A percentile compares a stretch with the other conserved stretches of the same genome.
phyloP scores from a whole-genome alignment of 2,113 vertebrate species.

The Cryptomyrus ogoouensis region DNA sequence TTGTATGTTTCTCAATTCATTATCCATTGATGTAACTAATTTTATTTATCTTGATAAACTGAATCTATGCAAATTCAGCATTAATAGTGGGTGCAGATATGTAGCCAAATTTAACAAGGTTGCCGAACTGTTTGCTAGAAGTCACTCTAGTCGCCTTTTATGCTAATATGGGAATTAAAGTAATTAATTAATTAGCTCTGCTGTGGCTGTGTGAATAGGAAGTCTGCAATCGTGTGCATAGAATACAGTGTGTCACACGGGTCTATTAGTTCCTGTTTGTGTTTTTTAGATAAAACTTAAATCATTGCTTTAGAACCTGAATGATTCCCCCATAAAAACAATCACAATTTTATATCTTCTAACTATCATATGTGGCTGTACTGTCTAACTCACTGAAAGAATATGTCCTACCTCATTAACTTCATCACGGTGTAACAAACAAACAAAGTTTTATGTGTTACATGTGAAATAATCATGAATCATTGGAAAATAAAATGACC shows the following conservation, averaged over 20 bases:
- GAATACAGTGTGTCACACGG: neutral
- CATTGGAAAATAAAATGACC: neutral
- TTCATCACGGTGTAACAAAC: neutral
- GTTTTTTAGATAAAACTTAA: neutral
- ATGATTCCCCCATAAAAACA: neutral
- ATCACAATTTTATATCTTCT: neutral
- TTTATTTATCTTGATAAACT: neutral
- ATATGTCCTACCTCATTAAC: neutral
- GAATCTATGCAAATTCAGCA: neutral
- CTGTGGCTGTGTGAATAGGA: neutral
- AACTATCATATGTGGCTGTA: neutral
- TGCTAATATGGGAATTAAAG: constrained; percentile 22
- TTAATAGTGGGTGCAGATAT: neutral
- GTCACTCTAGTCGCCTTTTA: constrained; percentile 11
- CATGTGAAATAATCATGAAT: neutral
- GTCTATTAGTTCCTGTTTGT: neutral
- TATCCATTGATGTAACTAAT: neutral
- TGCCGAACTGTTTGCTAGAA: neutral
- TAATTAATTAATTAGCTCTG: constrained; percentile 7
- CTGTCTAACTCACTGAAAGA: neutral
- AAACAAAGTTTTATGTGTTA: neutral
- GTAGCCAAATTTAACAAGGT: neutral
- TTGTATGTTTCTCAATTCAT: neutral
- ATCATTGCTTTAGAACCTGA: neutral
- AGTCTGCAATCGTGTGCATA: neutral